Conservation (phyloP, 2,113 vertebrate species). For the zebrafish (Danio rerio) region DNA sequence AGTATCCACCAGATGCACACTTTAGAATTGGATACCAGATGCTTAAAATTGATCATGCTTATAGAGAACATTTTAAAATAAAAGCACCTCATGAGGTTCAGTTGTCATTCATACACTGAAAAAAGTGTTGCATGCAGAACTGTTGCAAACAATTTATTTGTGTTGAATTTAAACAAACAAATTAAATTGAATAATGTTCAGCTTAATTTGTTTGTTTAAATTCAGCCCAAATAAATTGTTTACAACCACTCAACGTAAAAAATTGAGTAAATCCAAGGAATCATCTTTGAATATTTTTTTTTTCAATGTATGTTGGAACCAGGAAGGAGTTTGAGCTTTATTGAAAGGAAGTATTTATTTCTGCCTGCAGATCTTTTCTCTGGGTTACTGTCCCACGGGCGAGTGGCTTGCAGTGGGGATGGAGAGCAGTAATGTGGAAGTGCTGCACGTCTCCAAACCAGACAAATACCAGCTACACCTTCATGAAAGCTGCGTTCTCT, state of each 20-base stretch:
- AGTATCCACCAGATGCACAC: background rate
- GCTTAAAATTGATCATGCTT: background rate
- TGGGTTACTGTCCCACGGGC: constrained; percentile 94
- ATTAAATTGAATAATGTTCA: too few species aligned
- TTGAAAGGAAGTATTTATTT: background rate
- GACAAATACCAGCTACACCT: constrained; percentile 98
- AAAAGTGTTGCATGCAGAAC: too few species aligned
- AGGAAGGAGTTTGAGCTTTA: background rate
- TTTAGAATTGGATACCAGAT: background rate
- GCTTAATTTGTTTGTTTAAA: too few species aligned
- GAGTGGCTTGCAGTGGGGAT: constrained; percentile 95
- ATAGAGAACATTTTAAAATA: background rate
- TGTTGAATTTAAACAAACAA: too few species aligned
- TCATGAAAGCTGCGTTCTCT: constrained; percentile 98
- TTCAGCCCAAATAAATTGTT: too few species aligned
- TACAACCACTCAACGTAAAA: too few species aligned
- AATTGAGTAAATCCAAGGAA: too few species aligned
- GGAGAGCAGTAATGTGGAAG: constrained; percentile 97
- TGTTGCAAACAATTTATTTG: too few species aligned
- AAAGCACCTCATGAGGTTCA: background rate
- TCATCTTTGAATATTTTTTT: too few species aligned
- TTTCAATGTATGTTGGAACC: background rate
- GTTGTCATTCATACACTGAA: background rate
- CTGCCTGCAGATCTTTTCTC: constrained; percentile 85
- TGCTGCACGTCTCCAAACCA: constrained; percentile 91